phyloP scores from a whole-genome alignment of 2,888 invertebrate species.

The Drosophila quinaria region DNA sequence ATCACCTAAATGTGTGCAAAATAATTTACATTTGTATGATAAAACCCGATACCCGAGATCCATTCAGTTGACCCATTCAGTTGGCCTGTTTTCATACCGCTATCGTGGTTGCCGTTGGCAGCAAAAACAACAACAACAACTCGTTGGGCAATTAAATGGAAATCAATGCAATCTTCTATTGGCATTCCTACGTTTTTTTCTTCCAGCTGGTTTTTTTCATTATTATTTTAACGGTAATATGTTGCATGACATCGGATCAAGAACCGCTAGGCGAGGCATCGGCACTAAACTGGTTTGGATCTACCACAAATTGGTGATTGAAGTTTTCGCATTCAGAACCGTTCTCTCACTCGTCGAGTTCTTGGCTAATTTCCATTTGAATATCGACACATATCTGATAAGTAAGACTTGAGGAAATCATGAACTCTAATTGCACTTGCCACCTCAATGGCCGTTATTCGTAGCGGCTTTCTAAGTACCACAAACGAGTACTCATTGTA shows the following conservation, averaged over 20 bases:
- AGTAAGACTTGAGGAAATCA: slow-evolving; percentile 46
- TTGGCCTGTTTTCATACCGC: slow-evolving; percentile 51
- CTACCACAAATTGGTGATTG: slow-evolving; percentile 21
- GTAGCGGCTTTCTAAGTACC: slow-evolving; percentile 56
- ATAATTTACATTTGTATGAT: slow-evolving; percentile 62
- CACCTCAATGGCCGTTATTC: slow-evolving; percentile 32
- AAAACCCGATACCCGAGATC: slow-evolving; percentile 16
- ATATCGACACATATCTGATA: slow-evolving; percentile 31
- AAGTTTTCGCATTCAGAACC: slow-evolving; percentile 21
- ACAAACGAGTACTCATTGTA: background rate
- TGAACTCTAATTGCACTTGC: slow-evolving; percentile 44
- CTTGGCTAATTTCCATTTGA: slow-evolving; percentile 56
- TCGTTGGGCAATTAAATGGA: slow-evolving; percentile 67
- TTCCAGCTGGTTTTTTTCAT: slow-evolving; percentile 43
- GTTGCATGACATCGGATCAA: slow-evolving; percentile 67
- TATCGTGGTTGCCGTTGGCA: slow-evolving; percentile 1
- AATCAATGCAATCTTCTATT: slow-evolving; percentile 69
- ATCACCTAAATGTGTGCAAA: slow-evolving; percentile 31
- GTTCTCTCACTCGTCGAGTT: slow-evolving; percentile 2
- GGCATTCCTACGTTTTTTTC: slow-evolving; percentile 57
- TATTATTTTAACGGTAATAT: slow-evolving; percentile 79
- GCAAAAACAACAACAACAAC: slow-evolving; percentile 28
- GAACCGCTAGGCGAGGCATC: slow-evolving; percentile 57
- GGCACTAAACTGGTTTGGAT: slow-evolving; percentile 59
- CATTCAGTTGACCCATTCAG: slow-evolving; percentile 64